These are phyloP conservation scores for Neolamprologus ventralis DNA, from an alignment of 2,113 vertebrate species.

Conservation along the genomic window DNA sequence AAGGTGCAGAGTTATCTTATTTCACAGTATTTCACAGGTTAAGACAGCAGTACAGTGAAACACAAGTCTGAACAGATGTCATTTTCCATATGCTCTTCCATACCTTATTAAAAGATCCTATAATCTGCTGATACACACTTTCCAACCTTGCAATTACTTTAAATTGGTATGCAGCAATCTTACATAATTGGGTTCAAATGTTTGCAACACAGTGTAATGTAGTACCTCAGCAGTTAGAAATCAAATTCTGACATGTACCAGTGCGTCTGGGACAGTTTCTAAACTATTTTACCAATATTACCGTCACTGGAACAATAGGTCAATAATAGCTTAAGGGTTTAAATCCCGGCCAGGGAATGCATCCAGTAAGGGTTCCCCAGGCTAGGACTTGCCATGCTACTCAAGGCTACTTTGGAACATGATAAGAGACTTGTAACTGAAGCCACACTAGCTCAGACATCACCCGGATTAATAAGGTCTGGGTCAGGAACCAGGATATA, in stretches of 20 bases:
- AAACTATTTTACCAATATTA: background rate
- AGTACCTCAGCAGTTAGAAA: background rate
- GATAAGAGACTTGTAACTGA: background rate
- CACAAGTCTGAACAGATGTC: constrained; percentile 51
- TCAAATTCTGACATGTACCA: background rate
- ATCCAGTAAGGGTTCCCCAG: background rate
- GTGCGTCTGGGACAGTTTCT: background rate
- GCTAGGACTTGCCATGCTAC: background rate
- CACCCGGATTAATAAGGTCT: background rate
- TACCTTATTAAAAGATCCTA: constrained; percentile 44
- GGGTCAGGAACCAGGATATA: background rate
- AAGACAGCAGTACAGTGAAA: constrained; percentile 9
- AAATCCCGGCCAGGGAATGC: background rate
- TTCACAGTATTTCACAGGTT: constrained; percentile 2
- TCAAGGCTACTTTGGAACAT: background rate
- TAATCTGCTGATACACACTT: constrained; percentile 43
- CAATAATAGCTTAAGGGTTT: background rate
- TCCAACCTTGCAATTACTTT: constrained; percentile 45
- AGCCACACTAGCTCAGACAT: background rate
- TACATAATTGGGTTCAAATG: background rate
- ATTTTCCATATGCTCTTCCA: constrained; percentile 62
- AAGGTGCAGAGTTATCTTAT: constrained; percentile 40
- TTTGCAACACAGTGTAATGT: constrained; percentile 3
- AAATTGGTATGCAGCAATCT: constrained; percentile 33
- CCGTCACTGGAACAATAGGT: background rate